Evolutionary conservation across 2,113 vertebrate species (phyloP).

Genomic region (Cygnus buccinator): DNA sequence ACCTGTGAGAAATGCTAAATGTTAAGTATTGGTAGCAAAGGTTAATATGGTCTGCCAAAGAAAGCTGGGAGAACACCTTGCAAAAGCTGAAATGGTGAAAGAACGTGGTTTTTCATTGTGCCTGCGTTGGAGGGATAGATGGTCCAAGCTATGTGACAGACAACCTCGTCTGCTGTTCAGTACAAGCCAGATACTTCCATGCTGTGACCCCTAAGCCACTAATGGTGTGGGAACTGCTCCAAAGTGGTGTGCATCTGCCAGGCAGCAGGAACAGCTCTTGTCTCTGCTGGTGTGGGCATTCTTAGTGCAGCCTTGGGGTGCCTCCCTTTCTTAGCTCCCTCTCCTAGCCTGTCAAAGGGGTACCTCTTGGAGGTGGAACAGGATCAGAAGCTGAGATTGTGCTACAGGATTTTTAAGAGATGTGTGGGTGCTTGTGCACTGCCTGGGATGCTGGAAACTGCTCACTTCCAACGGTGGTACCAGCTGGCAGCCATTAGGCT

Average conservation of each 20-base stretch:
- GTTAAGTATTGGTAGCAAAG: not conserved
- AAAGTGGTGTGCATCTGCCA: not conserved
- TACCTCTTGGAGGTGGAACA: not conserved
- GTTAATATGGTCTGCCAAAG: not conserved
- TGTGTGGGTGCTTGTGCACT: not conserved
- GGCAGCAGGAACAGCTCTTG: not conserved
- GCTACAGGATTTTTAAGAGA: not conserved
- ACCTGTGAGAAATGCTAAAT: not conserved
- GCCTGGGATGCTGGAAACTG: not conserved
- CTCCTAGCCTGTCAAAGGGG: not conserved
- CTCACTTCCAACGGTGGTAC: not conserved
- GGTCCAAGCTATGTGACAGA: not conserved
- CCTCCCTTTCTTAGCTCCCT: not conserved
- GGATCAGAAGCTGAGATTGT: not conserved
- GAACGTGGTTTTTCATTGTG: not conserved
- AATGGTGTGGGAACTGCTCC: not conserved
- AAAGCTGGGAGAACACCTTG: not conserved
- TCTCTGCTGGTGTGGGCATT: not conserved
- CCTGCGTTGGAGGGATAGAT: not conserved
- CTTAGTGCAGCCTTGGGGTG: not conserved
- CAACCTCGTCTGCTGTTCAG: not conserved
- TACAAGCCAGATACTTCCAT: not conserved
- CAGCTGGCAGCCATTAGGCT: not conserved
- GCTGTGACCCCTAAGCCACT: not conserved
- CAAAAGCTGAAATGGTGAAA: not conserved